These are phyloP conservation scores for Phymatocera aterrima DNA, from an alignment of 2,888 invertebrate species.

Conservation along the genomic window DNA sequence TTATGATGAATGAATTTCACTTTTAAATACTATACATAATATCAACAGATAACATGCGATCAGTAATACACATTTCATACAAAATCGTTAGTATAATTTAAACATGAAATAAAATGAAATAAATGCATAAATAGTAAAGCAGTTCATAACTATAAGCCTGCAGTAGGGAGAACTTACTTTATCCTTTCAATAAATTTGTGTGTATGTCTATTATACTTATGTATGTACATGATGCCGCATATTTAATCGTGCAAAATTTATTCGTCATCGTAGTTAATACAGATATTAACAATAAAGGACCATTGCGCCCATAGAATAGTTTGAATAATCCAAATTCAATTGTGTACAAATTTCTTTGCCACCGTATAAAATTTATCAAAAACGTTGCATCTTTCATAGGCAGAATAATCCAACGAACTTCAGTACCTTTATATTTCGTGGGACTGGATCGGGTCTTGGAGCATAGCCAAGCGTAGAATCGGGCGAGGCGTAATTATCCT, in stretches of 20 bases:
- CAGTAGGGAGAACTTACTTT: slow-evolving; percentile 27
- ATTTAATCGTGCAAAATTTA: slow-evolving; percentile 29
- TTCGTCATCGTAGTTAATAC: neutral
- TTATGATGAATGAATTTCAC: slow-evolving; percentile 14
- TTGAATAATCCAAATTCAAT: slow-evolving; percentile 24
- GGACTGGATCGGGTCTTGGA: slow-evolving; percentile 70
- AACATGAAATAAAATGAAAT: slow-evolving; percentile 24
- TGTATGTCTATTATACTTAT: slow-evolving; percentile 1
- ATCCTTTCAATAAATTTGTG: neutral
- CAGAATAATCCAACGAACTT: slow-evolving; percentile 50
- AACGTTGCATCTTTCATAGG: slow-evolving; percentile 2
- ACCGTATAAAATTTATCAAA: neutral
- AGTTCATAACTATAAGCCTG: slow-evolving; percentile 37
- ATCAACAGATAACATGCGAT: slow-evolving; percentile 38
- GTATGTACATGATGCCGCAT: neutral
- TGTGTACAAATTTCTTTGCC: neutral
- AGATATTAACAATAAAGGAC: neutral
- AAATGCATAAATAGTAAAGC: too few relatives aligned
- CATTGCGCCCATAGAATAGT: too few relatives aligned
- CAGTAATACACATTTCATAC: slow-evolving; percentile 38
- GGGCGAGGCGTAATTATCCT: slow-evolving; percentile 70
- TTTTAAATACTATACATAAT: slow-evolving; percentile 28
- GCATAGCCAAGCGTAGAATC: slow-evolving; percentile 70
- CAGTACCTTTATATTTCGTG: slow-evolving; percentile 72
- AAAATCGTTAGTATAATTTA: slow-evolving; percentile 16